Evolutionary conservation across 2,113 vertebrate species (phyloP).

Genomic region (Pseudopipra pipra): DNA sequence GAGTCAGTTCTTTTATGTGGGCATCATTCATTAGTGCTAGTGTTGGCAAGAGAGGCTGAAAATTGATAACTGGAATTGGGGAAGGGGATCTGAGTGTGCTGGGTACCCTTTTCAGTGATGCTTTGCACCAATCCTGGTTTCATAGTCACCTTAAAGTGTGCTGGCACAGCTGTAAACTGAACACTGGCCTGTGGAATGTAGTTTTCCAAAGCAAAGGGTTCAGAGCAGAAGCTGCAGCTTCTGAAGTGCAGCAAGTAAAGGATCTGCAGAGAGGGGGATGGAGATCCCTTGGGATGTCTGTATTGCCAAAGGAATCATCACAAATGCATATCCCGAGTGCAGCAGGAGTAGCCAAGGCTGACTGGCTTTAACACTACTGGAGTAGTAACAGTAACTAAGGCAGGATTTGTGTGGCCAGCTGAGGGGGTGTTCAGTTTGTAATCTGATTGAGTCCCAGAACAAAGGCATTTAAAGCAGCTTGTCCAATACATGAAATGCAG

Average conservation of each 20-base stretch:
- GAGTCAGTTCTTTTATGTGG: neutral
- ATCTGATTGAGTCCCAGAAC: neutral
- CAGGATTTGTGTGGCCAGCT: neutral
- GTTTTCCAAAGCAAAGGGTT: neutral
- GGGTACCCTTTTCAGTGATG: neutral
- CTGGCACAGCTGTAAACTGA: neutral
- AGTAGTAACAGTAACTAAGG: neutral
- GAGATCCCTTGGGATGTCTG: neutral
- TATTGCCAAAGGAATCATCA: neutral
- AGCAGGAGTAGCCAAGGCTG: fast-evolving
- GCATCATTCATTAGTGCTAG: neutral
- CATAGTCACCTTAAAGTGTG: neutral
- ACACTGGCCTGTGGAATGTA: neutral
- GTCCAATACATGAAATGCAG: neutral
- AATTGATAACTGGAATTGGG: neutral
- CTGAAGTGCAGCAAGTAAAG: neutral
- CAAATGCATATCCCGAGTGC: fast-evolving
- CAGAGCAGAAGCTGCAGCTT: neutral
- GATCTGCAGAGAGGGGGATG: neutral
- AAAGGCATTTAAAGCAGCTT: neutral
- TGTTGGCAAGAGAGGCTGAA: neutral
- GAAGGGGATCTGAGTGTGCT: neutral
- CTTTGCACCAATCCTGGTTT: neutral
- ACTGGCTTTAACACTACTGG: neutral
- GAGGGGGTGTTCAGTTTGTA: neutral